These are phyloP conservation scores for Tenebrio molitor DNA, from an alignment of 1,140 invertebrate genomes.

Conservation along the genomic window DNA sequence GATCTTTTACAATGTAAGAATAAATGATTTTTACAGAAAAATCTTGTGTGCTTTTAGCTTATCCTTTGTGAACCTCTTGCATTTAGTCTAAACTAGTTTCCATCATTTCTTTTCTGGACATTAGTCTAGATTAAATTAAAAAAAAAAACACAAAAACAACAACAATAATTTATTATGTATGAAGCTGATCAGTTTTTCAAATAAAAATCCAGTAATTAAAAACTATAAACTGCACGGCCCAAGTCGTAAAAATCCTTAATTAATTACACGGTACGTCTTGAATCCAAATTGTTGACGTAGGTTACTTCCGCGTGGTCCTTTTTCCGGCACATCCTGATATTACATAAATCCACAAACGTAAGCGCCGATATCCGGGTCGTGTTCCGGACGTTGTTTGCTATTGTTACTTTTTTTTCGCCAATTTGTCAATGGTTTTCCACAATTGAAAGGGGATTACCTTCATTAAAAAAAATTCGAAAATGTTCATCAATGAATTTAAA, in stretches of 20 bases:
- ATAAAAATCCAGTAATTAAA: too few relatives aligned
- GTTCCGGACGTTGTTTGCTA: conserved; percentile 8
- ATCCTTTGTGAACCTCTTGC: too few relatives aligned
- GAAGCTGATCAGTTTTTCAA: too few relatives aligned
- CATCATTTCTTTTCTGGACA: too few relatives aligned
- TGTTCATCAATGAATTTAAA: conserved; percentile 1
- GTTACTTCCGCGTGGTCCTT: conserved; percentile 12
- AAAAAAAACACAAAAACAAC: too few relatives aligned
- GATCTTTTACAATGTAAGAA: too few relatives aligned
- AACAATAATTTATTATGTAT: too few relatives aligned
- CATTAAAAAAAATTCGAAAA: neutral
- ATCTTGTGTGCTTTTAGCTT: too few relatives aligned
- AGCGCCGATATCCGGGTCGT: conserved; percentile 28
- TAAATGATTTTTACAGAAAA: too few relatives aligned
- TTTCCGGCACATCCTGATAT: conserved; percentile 28
- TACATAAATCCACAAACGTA: conserved; percentile 26
- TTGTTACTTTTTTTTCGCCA: conserved; percentile 10
- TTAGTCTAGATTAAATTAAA: too few relatives aligned
- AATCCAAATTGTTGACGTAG: conserved; percentile 18
- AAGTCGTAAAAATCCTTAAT: neutral
- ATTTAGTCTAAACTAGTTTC: too few relatives aligned
- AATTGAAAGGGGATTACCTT: conserved; percentile 20
- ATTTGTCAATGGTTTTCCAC: conserved; percentile 26
- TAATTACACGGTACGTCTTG: conserved; percentile 13
- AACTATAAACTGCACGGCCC: too few relatives aligned